Evolutionary conservation across 2,888 invertebrate species (phyloP).

Genomic region (Rotaria magnacalcarata): DNA sequence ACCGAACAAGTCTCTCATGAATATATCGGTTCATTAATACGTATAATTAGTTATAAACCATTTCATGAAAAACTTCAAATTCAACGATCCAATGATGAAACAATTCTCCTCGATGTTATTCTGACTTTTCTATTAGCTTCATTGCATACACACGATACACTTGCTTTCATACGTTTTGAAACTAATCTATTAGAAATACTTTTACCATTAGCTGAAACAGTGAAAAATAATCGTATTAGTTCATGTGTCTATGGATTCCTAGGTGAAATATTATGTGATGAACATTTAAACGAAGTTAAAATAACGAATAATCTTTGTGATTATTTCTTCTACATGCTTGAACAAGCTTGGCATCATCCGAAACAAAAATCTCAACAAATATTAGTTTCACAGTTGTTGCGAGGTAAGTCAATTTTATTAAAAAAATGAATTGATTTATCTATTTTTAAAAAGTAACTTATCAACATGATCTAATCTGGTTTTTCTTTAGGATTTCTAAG

Average conservation of each 20-base stretch:
- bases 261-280: neutral
- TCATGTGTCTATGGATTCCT: neutral
- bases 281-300: conserved; percentile 16
- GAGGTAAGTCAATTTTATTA: neutral
- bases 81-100: conserved; percentile 19
- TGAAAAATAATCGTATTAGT: neutral
- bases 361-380: neutral
- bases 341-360: neutral
- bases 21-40: neutral
- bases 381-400: neutral
- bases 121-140: neutral
- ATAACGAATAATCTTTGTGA: neutral
- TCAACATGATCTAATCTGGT: neutral
- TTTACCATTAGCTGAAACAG: neutral
- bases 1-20: neutral
- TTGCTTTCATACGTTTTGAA: neutral
- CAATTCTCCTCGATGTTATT: neutral
- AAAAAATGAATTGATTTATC: no score
- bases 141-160: no score
- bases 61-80: neutral
- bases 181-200: neutral
- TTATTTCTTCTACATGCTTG: neutral
- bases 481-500: neutral
- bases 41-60: neutral
- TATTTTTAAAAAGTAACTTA: no score